Evolutionary conservation across 1,140 invertebrate genomes (phyloP), one percentile per base, ranked within the genome.

Genomic region (Drosophila littoralis): DNA sequence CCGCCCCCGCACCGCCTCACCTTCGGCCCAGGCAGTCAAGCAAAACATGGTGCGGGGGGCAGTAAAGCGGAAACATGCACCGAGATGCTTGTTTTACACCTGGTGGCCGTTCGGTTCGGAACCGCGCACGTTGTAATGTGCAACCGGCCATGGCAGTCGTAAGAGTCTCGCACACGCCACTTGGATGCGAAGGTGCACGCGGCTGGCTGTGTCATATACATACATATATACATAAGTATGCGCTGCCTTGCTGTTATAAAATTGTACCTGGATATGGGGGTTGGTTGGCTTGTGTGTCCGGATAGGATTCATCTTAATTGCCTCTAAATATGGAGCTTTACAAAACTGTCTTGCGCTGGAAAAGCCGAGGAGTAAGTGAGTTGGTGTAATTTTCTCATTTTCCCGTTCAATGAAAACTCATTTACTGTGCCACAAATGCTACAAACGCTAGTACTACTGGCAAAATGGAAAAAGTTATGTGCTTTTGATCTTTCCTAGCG

Each of bases 341-440:
- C 15, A 46, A 33, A 57, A 60, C 50, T 60, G 59, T 50, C 38
- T 57, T 10, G 46, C 22, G 48, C 35, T 50, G 75, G 54, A 55
- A 70, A 76, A 72, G 64, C 57, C 52, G 61, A 58, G 8, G 45
- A 4, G 9, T 46, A 71, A 61, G 40, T 43, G 54, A 36, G 55
- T 36, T 42, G 69, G 68, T 70, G 74, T 84, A 81, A 89, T 89
- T 89, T 89, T 90, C 84, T 89, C 81, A 89, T 89, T 89, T 89
- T 89, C 84, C 79, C 81, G 81, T 81, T 89, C 85, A 89, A 80
- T 89, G 84, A 84, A 84, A 90, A 85, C 73, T 90, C 79, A 78
- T 67, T 83, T 63, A 63, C 71, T 66, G 46, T 48, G 42, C 32
- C 36, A 32, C 52, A 32, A 52, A 76, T 55, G 50, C 8, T 66